Percentiles rank a stretch among this genome's conserved stretches.
Evolutionary conservation across 2,888 invertebrate species (phyloP).

Genomic region (Macropis europaea): DNA sequence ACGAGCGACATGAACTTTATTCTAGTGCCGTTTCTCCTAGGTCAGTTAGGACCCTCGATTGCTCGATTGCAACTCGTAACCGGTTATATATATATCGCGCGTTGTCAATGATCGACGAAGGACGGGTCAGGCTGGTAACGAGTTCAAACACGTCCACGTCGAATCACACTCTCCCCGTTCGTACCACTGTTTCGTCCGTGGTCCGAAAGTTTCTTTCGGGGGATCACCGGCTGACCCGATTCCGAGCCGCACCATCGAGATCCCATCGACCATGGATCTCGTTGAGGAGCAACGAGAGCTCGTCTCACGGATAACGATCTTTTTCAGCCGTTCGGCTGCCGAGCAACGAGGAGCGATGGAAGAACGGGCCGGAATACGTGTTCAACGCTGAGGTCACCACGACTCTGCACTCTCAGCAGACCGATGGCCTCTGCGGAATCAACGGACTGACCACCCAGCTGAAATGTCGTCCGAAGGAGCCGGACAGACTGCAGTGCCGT

Average conservation of each 20-base stretch:
- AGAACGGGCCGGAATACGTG: conserved; percentile 45
- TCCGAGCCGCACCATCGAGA: not conserved
- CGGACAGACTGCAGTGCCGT: conserved; percentile 35
- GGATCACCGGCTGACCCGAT: not conserved
- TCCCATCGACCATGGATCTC: too few species aligned
- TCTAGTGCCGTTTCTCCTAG: conserved; percentile 57
- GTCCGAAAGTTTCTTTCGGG: not conserved
- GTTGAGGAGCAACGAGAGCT: too few species aligned
- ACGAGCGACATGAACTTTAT: conserved; percentile 46
- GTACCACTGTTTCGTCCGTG: not conserved
- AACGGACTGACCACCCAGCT: not conserved
- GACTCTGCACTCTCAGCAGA: not conserved
- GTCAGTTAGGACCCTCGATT: conserved; percentile 51
- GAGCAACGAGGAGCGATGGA: conserved; percentile 26
- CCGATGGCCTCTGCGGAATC: not conserved
- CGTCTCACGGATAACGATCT: too few species aligned
- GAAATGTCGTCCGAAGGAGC: conserved; percentile 34
- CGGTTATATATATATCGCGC: conserved; percentile 29
- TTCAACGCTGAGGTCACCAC: conserved; percentile 33
- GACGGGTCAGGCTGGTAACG: conserved; percentile 30
- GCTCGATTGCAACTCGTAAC: conserved; percentile 8
- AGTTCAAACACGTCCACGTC: conserved; percentile 28
- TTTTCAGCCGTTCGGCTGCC: conserved; percentile 46
- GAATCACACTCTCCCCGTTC: not conserved
- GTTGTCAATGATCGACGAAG: conserved; percentile 42